Base-by-base conservation (phyloP, 92 coral and sea anemone species). In the Heteractis magnifica region DNA sequence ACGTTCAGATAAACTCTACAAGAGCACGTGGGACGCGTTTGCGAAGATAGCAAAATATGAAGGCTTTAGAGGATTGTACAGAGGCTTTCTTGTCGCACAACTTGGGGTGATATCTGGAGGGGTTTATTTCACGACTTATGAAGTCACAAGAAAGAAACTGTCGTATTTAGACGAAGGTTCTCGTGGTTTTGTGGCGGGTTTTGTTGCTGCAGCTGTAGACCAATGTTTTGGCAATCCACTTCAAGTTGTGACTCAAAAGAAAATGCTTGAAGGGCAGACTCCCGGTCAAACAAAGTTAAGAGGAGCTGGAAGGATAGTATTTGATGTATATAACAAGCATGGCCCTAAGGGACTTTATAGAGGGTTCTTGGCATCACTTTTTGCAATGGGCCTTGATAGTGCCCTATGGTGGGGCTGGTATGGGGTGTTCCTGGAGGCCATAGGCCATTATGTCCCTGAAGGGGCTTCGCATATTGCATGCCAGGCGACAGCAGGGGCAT, bases 381-480 rank as follows among this genome's bases (percentile, higher is more conserved):
- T 93, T 77, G 90, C 94, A 16, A 88, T 89, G 51, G 95, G 91
- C 13, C 72, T 92, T 10, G 92, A 91, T 65, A 95, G 98, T 82
- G 98, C 95, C n/a, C 87, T 93, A 19, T 95, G 98, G 98, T 95
- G 98, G 98, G 95, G 89, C 23, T 87, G 95, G 4, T 95, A 95
- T 79, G 98, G 98, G 0, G 78, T 86, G 52, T 91, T 72, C 62
- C 68, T 93, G 34, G 90, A 91, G 72, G 60, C 79, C 60, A 53
- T 93, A 34, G 94, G 97, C 9, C 75, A 91, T 77, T 78, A 56
- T 53, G 90, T 89, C 48, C 97, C 97, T 49, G 90, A 88, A 58
- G 97, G 94, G 60, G 78, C 94, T 44, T 85, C 97, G 4, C 94
- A 91, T 76, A 77, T 85, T 9, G 60, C 90, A 20, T 89, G 91